Evolutionary conservation across 2,888 invertebrate species (phyloP).

Genomic region (Ormyrus rosae): DNA sequence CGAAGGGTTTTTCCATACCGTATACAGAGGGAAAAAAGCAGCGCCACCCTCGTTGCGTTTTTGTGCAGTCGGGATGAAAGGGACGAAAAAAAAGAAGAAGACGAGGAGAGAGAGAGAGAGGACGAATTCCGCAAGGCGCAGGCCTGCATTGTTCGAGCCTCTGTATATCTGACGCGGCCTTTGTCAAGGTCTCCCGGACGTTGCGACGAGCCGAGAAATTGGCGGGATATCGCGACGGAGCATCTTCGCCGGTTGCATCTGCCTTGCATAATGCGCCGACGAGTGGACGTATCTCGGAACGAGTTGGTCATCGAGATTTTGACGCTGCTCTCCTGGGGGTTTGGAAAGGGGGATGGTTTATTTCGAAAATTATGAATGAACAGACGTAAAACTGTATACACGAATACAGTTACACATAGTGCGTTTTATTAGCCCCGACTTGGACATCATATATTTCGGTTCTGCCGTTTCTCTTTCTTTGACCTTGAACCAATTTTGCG

Average conservation of each 20-base stretch:
- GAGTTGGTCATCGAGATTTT: no score
- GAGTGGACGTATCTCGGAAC: background rate
- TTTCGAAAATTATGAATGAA: no score
- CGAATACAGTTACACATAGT: no score
- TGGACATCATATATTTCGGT: no score
- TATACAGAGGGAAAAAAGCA: background rate
- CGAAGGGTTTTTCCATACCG: constrained; percentile 44
- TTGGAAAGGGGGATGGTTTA: no score
- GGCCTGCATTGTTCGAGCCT: background rate
- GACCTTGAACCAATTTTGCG: no score
- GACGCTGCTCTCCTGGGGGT: no score
- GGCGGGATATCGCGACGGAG: constrained; percentile 44
- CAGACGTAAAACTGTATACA: no score
- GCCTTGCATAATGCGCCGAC: background rate
- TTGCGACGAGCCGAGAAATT: constrained; percentile 16
- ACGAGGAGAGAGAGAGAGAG: no score
- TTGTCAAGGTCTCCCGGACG: constrained; percentile 42
- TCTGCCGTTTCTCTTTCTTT: no score
- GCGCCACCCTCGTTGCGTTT: background rate
- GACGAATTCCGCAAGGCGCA: constrained; percentile 37
- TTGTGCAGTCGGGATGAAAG: background rate
- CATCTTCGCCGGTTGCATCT: constrained; percentile 34
- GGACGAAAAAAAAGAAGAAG: no score
- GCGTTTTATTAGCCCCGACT: no score
- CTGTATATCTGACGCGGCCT: constrained; percentile 10